Percentiles rank a stretch among this genome's conserved stretches.
These are phyloP conservation scores for Peromyscus melanophrys DNA, from an alignment of 2,797 vertebrate genomes.

Conservation along the genomic window DNA sequence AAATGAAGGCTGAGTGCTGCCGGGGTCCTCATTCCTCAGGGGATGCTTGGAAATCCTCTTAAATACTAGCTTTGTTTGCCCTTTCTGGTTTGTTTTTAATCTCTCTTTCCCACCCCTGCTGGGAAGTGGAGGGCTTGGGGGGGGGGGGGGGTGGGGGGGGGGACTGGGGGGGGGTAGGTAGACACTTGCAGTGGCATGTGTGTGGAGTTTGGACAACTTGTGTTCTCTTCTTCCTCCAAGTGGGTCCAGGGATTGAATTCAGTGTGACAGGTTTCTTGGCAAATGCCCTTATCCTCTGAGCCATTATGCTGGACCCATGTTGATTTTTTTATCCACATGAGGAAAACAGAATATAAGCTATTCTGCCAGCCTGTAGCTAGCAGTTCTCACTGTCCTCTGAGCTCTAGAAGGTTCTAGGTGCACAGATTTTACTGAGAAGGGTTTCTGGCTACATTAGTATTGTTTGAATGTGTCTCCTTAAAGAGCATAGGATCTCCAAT, in stretches of 20 bases:
- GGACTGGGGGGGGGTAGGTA: neutral
- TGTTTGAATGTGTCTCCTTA: neutral
- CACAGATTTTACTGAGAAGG: neutral
- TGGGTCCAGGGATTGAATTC: neutral
- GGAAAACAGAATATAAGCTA: neutral
- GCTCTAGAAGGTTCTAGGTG: neutral
- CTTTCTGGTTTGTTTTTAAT: neutral
- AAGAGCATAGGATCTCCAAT: neutral
- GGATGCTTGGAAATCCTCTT: neutral
- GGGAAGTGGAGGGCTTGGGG: neutral
- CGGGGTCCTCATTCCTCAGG: too few species aligned
- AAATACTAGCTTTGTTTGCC: neutral
- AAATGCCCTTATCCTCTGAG: neutral
- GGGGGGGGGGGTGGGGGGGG: too few species aligned
- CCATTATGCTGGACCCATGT: neutral
- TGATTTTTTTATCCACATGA: neutral
- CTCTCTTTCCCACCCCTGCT: neutral
- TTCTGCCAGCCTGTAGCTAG: too few species aligned
- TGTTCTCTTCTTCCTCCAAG: neutral
- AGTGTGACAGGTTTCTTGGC: neutral
- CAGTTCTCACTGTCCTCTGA: neutral
- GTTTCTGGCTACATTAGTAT: neutral
- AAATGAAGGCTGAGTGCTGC: neutral
- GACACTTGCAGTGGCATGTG: neutral
- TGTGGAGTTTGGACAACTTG: neutral